Evolutionary conservation across 2,888 invertebrate genomes (phyloP).

Genomic region (Tenthredo amoena): DNA sequence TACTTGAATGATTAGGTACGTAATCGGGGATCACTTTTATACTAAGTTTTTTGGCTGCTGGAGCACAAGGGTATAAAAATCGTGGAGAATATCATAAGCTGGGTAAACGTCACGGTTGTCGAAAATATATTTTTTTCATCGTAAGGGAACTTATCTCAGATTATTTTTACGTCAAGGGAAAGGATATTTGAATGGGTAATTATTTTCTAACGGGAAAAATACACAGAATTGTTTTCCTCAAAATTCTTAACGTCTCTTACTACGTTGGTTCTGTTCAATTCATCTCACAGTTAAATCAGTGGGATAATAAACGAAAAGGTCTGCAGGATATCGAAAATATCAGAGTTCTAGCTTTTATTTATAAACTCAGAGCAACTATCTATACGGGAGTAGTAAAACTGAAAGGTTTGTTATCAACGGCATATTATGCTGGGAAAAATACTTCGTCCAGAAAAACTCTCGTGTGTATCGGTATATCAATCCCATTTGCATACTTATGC

Average conservation of each 20-base stretch:
- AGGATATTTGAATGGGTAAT: background rate
- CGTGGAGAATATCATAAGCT: constrained; percentile 78
- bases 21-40: constrained; percentile 64
- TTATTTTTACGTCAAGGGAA: background rate
- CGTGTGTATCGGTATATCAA: background rate
- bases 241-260: background rate
- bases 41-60: constrained; percentile 58
- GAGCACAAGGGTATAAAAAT: constrained; percentile 74
- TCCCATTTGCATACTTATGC: constrained; percentile 12
- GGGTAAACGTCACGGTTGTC: constrained; percentile 79
- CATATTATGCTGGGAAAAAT: background rate
- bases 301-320: background rate
- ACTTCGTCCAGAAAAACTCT: background rate
- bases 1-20: constrained; percentile 73
- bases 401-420: constrained; percentile 42
- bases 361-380: background rate
- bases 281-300: constrained; percentile 13
- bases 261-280: background rate
- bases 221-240: background rate
- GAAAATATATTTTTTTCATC: constrained; percentile 78
- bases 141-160: background rate
- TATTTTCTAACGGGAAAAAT: background rate
- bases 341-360: constrained; percentile 4
- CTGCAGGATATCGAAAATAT: background rate
- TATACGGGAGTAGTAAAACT: constrained; percentile 38